A percentile compares a stretch with the other conserved stretches of the same genome.
These are phyloP conservation scores for Merluccius polli DNA, from an alignment of 2,797 vertebrate species.

Conservation along the genomic window DNA sequence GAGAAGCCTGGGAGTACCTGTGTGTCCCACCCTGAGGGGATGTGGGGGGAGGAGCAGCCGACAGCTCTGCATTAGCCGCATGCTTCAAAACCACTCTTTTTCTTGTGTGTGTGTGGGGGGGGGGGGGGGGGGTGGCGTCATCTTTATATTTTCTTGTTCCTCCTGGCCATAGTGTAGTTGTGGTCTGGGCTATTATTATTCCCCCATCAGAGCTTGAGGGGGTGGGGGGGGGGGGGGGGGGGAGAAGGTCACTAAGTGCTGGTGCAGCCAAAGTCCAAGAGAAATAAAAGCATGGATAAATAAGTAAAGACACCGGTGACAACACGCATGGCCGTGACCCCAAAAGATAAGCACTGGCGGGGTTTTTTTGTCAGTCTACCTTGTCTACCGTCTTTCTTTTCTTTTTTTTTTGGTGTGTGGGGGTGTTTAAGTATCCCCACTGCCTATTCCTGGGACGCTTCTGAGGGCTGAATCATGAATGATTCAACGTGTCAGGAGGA, in stretches of 20 bases:
- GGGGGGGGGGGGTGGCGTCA: background rate
- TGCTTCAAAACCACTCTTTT: background rate
- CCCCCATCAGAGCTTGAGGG: conserved; percentile 18
- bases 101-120: too few relatives aligned
- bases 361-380: conserved; percentile 25
- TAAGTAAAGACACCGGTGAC: conserved; percentile 57
- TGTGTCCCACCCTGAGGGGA: conserved; percentile 30
- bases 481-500: conserved; percentile 42
- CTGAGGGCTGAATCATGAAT: conserved; percentile 44
- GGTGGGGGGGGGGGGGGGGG: too few relatives aligned
- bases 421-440: conserved; percentile 27
- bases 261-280: conserved; percentile 38
- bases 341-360: conserved; percentile 47
- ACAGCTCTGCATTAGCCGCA: conserved; percentile 24
- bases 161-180: conserved; percentile 4
- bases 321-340: conserved; percentile 38
- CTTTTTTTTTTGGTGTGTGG: conserved; percentile 6
- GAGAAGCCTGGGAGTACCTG: conserved; percentile 54
- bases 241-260: conserved; percentile 63
- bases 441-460: conserved; percentile 30
- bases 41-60: conserved; percentile 23
- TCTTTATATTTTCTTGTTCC: conserved; percentile 25
- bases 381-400: too few relatives aligned
- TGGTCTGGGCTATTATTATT: conserved; percentile 40
- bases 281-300: conserved; percentile 51